Percentiles rank a stretch among this genome's conserved stretches.
These are phyloP conservation scores for Ectemnius continuus DNA, from an alignment of 2,888 invertebrate genomes.

Conservation along the genomic window DNA sequence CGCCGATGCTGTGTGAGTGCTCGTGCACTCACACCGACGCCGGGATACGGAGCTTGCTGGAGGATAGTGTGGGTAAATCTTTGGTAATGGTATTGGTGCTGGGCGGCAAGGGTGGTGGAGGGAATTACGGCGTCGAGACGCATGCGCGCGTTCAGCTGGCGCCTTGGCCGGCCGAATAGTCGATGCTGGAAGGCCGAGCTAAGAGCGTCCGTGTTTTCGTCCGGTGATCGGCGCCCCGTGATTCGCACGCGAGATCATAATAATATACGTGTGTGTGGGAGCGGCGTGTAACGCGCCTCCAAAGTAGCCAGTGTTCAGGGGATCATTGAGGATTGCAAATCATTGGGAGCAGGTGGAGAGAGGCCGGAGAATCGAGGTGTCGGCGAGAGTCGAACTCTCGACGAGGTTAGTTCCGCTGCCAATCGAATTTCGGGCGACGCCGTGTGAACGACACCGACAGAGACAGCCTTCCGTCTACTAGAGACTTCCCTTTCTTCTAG, in stretches of 20 bases:
- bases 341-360: slow-evolving; percentile 49
- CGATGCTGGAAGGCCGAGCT: slow-evolving; percentile 68
- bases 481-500: neutral
- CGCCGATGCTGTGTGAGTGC: too few species aligned
- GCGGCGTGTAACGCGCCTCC: neutral
- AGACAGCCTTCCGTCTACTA: neutral
- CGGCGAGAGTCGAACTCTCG: slow-evolving; percentile 12
- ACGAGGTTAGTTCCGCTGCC: slow-evolving; percentile 50
- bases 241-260: slow-evolving; percentile 30
- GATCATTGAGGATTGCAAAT: slow-evolving; percentile 18
- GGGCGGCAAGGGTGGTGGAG: neutral
- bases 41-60: too few species aligned
- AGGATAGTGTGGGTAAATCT: neutral
- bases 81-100: neutral
- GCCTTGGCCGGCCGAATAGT: slow-evolving; percentile 63
- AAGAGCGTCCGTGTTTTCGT: slow-evolving; percentile 46
- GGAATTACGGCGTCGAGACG: slow-evolving; percentile 20
- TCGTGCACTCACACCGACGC: too few species aligned
- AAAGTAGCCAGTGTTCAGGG: slow-evolving; percentile 20
- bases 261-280: slow-evolving; percentile 19
- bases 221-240: slow-evolving; percentile 26
- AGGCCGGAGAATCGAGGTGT: slow-evolving; percentile 16
- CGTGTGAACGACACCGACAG: slow-evolving; percentile 36
- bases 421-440: slow-evolving; percentile 49
- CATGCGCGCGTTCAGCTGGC: slow-evolving; percentile 59